Conservation (phyloP, 2,888 invertebrate species). For the Dicyrtomina minuta region DNA sequence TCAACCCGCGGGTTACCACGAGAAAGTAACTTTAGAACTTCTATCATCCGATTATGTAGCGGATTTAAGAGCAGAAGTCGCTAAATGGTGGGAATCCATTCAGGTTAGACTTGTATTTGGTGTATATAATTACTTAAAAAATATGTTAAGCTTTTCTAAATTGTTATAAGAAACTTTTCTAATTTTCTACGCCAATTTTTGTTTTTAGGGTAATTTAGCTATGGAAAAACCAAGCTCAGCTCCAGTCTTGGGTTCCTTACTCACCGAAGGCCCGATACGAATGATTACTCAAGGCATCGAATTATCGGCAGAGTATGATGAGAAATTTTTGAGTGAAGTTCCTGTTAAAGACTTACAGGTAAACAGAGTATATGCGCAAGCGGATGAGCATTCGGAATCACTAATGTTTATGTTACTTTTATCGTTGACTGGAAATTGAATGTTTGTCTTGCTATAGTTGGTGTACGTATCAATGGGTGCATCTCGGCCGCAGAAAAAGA, state of each 20-base stretch:
- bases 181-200: constrained; percentile 2
- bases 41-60: constrained; percentile 85
- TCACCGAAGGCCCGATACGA: constrained; percentile 78
- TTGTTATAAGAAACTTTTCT: constrained; percentile 1
- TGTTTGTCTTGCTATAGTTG: constrained; percentile 67
- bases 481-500: constrained; percentile 63
- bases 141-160: not conserved
- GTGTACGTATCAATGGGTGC: constrained; percentile 89
- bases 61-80: constrained; percentile 88
- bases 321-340: constrained; percentile 84
- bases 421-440: no score
- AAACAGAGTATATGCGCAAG: not conserved
- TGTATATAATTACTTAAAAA: not conserved
- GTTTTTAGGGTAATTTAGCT: constrained; percentile 30
- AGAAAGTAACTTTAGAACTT: constrained; percentile 75
- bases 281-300: constrained; percentile 91
- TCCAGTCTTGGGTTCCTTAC: constrained; percentile 67
- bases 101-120: constrained; percentile 55
- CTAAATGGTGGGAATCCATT: constrained; percentile 85
- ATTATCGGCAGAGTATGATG: constrained; percentile 86
- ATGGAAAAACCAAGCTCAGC: constrained; percentile 53
- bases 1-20: constrained; percentile 81
- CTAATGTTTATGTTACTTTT: no score
- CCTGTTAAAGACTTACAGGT: constrained; percentile 89
- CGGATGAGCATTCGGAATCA: no score